Conservation (phyloP, 2,888 invertebrate genomes). For the Euphydryas editha region DNA sequence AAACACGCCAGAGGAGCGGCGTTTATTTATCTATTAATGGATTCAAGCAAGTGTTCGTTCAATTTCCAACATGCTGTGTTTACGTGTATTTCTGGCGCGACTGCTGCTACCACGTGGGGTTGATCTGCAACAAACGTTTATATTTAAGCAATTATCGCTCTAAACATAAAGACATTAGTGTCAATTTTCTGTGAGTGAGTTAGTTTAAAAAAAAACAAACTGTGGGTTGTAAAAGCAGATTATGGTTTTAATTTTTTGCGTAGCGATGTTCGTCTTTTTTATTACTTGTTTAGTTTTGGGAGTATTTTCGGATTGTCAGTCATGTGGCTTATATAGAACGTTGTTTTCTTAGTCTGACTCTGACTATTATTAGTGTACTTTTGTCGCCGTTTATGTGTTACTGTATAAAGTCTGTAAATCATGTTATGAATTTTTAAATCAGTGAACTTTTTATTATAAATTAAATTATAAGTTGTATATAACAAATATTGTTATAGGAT, state of each 20-base stretch:
- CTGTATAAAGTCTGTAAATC: background rate
- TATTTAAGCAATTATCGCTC: slow-evolving; percentile 21
- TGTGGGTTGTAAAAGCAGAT: slow-evolving; percentile 24
- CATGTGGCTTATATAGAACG: slow-evolving; percentile 30
- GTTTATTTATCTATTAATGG: slow-evolving; percentile 79
- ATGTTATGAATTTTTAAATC: background rate
- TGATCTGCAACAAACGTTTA: slow-evolving; percentile 27
- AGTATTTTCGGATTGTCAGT: slow-evolving; percentile 35
- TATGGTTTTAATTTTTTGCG: slow-evolving; percentile 43
- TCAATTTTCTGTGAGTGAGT: background rate
- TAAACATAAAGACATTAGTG: slow-evolving; percentile 9
- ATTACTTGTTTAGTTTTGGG: slow-evolving; percentile 33
- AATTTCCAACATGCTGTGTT: slow-evolving; percentile 77
- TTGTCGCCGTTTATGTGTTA: background rate
- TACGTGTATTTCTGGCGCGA: slow-evolving; percentile 77
- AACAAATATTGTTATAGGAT: too few relatives aligned
- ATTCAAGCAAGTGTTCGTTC: slow-evolving; percentile 69
- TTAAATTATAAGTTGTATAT: too few relatives aligned
- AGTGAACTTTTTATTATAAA: background rate
- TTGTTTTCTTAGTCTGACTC: slow-evolving; percentile 2
- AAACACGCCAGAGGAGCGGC: slow-evolving; percentile 44
- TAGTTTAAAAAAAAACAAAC: background rate
- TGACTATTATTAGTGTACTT: background rate
- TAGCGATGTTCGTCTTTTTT: slow-evolving; percentile 34
- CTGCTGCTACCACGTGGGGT: slow-evolving; percentile 72